phyloP scores from a whole-genome alignment of 2,797 vertebrate genomes.

The Dermochelys coriacea region DNA sequence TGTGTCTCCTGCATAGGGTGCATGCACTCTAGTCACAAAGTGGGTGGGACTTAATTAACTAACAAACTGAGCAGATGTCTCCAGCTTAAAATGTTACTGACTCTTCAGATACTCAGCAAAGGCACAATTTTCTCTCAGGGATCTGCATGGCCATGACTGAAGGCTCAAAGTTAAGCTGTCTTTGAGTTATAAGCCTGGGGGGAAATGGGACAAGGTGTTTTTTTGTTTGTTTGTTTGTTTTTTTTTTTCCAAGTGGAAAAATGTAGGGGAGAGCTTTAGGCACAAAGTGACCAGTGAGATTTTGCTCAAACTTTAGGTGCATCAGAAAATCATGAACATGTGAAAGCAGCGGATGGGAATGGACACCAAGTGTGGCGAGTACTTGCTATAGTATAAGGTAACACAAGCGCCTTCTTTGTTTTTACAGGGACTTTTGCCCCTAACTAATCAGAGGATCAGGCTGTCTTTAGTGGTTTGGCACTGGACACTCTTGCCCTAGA shows the following conservation, averaged over 20 bases:
- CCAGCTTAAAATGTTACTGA: background rate
- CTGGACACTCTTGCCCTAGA: background rate
- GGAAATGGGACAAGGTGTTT: background rate
- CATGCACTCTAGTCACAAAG: background rate
- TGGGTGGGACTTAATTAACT: background rate
- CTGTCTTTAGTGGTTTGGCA: background rate
- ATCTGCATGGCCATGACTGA: background rate
- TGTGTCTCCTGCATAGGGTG: background rate
- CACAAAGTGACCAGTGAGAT: no score
- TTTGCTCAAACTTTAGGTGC: background rate
- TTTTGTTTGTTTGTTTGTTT: no score
- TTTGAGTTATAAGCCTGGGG: background rate
- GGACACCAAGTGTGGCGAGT: rapidly evolving
- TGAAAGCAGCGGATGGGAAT: background rate
- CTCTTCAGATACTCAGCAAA: background rate
- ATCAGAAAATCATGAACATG: background rate
- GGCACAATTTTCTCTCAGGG: background rate
- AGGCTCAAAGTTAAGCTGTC: background rate
- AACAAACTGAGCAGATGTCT: background rate
- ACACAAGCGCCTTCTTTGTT: rapidly evolving
- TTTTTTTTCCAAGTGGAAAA: background rate
- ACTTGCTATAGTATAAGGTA: background rate
- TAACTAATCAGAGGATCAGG: rapidly evolving
- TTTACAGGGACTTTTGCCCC: rapidly evolving
- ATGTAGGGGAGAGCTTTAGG: background rate